phyloP scores from a whole-genome alignment of 2,888 invertebrate species.

The Sylvicola cinctus region DNA sequence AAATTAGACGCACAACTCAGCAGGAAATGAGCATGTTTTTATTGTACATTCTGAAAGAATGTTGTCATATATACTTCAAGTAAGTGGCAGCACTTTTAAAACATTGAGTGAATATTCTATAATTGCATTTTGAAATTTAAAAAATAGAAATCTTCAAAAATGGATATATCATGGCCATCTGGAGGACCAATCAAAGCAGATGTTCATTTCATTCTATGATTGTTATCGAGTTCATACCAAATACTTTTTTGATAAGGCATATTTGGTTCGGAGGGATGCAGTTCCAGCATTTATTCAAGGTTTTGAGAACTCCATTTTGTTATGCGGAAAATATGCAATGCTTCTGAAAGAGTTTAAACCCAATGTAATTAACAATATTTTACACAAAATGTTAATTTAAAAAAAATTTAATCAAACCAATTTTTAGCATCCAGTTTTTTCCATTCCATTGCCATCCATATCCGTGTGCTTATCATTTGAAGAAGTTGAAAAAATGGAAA shows the following conservation, averaged over 20 bases:
- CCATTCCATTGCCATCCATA: constrained; percentile 16
- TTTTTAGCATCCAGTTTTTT: constrained; percentile 18
- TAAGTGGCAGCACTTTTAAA: constrained; percentile 6
- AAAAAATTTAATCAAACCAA: not conserved
- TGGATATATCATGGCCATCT: constrained; percentile 75
- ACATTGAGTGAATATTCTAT: not conserved
- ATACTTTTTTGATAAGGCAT: constrained; percentile 22
- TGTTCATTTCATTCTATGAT: constrained; percentile 40
- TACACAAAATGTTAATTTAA: no score
- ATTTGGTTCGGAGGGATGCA: constrained; percentile 15
- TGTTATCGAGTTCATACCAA: constrained; percentile 18
- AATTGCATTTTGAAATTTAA: not conserved
- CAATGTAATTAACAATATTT: constrained; percentile 29
- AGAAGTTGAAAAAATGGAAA: constrained; percentile 13
- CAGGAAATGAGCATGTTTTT: constrained; percentile 17
- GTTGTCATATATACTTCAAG: constrained; percentile 22
- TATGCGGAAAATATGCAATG: constrained; percentile 55
- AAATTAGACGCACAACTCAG: constrained; percentile 16
- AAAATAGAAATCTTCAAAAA: constrained; percentile 33
- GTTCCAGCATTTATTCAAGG: constrained; percentile 48
- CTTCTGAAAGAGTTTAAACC: constrained; percentile 48
- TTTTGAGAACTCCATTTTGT: constrained; percentile 39
- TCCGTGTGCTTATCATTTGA: constrained; percentile 18
- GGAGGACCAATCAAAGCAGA: constrained; percentile 62
- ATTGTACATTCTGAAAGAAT: constrained; percentile 17